Conservation (phyloP, 2,113 vertebrate species). For the Anolis sagrei region DNA sequence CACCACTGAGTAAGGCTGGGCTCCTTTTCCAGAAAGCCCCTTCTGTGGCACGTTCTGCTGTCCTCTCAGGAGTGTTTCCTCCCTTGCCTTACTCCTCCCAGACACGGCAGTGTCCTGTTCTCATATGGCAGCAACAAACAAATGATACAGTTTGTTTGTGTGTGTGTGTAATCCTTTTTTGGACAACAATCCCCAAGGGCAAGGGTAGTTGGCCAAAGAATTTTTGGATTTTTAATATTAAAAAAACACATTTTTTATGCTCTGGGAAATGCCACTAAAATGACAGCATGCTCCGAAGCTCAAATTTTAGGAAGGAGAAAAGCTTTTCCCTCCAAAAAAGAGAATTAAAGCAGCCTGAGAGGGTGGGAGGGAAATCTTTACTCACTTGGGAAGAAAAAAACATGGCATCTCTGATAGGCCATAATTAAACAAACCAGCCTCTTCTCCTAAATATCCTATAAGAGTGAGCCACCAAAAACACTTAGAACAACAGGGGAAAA, state of each 20-base stretch:
- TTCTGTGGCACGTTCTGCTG: neutral
- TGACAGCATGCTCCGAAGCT: neutral
- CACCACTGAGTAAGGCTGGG: conserved; percentile 22
- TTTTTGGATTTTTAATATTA: too few species aligned
- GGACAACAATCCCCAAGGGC: too few species aligned
- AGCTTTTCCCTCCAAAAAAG: neutral
- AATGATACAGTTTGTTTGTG: too few species aligned
- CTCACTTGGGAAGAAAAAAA: neutral
- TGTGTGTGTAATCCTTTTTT: too few species aligned
- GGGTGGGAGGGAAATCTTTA: neutral
- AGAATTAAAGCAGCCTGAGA: conserved; percentile 32
- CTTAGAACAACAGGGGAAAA: neutral
- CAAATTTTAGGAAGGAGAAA: neutral
- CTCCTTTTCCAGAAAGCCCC: neutral
- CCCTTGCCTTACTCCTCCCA: neutral
- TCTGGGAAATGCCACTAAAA: neutral
- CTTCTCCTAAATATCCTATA: too few species aligned
- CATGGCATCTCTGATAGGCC: too few species aligned
- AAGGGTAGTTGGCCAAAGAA: too few species aligned
- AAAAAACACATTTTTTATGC: too few species aligned
- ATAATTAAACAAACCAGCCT: neutral
- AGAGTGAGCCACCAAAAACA: neutral
- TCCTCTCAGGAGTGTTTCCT: neutral
- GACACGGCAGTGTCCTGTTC: neutral
- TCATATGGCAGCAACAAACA: neutral